Percentiles rank a stretch among this genome's conserved stretches.
Conservation (phyloP, 37 sponge, comb jelly and placozoan genomes). For the Eunapius fragilis region DNA sequence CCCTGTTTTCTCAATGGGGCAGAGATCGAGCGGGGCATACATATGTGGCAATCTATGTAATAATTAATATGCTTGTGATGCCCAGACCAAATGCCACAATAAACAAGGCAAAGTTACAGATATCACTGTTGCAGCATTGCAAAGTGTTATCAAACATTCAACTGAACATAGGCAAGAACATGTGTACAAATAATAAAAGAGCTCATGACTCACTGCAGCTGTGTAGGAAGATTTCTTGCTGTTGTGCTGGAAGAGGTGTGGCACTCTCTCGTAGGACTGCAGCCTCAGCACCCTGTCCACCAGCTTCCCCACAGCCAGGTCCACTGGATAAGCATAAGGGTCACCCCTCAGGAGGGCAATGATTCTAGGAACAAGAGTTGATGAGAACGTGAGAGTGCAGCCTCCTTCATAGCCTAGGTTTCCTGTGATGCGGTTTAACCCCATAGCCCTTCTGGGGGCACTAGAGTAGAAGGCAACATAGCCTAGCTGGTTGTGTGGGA, state of each 20-base stretch:
- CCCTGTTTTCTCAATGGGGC: too few relatives aligned
- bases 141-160: too few relatives aligned
- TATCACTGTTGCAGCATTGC: too few relatives aligned
- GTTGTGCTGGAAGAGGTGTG: slow-evolving; percentile 47
- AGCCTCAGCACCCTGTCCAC: neutral
- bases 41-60: too few relatives aligned
- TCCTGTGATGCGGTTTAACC: neutral
- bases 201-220: neutral
- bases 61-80: too few relatives aligned
- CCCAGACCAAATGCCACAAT: too few relatives aligned
- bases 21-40: too few relatives aligned
- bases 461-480: neutral
- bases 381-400: neutral
- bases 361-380: neutral
- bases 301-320: neutral
- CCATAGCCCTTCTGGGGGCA: neutral
- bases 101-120: too few relatives aligned
- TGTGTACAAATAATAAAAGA: neutral
- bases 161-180: neutral
- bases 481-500: neutral
- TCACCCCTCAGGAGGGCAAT: neutral
- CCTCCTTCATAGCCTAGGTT: slow-evolving; percentile 4
- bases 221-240: neutral
- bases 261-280: slow-evolving; percentile 19
- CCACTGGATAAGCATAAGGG: slow-evolving; percentile 8